Evolutionary conservation across 2,888 invertebrate species (phyloP).

Genomic region (Apotomis capreana): DNA sequence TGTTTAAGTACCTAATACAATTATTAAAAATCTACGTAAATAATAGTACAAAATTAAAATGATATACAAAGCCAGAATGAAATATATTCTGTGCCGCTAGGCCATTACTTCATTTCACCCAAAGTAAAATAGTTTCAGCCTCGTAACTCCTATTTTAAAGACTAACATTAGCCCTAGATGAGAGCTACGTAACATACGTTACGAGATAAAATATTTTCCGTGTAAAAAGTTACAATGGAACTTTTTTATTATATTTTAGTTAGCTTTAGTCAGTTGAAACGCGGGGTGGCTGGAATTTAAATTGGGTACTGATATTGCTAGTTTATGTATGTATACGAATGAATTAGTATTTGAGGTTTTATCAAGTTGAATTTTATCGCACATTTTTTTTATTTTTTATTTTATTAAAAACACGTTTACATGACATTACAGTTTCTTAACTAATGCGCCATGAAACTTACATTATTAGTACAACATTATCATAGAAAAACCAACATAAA

Average conservation of each 20-base stretch:
- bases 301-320: not conserved
- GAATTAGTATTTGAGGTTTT: not conserved
- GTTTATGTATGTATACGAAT: not conserved
- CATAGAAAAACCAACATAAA: no score
- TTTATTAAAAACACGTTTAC: no score
- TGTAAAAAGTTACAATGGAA: not conserved
- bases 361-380: no score
- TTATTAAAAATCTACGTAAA: no score
- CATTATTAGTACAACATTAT: no score
- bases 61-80: no score
- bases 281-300: not conserved
- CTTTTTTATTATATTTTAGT: conserved; percentile 16
- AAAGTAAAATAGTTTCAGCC: not conserved
- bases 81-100: no score
- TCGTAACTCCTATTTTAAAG: not conserved
- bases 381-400: no score
- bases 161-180: not conserved
- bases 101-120: not conserved
- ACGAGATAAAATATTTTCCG: conserved; percentile 5
- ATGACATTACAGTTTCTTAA: no score
- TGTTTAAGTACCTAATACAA: no score
- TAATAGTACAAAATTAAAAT: no score
- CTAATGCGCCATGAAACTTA: no score
- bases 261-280: not conserved
- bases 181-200: not conserved